Conservation (phyloP, 2,113 vertebrate genomes). For the Pseudopodoces humilis region DNA sequence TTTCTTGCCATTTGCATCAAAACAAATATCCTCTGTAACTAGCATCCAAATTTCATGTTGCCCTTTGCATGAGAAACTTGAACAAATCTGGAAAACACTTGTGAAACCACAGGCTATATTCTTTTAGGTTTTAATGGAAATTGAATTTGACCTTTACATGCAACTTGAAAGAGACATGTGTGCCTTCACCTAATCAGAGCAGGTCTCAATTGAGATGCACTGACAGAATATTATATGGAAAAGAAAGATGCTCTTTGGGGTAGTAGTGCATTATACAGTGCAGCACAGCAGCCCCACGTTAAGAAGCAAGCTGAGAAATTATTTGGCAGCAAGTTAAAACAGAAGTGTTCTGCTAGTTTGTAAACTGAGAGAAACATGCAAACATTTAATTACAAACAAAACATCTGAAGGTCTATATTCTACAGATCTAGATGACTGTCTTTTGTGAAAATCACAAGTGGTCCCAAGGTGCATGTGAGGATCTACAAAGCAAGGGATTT, state of each 20-base stretch:
- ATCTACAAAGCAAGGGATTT: background rate
- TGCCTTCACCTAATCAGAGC: background rate
- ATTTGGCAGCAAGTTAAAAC: background rate
- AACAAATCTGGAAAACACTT: background rate
- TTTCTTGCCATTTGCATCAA: background rate
- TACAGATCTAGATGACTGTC: background rate
- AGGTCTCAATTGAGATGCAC: background rate
- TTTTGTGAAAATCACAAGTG: background rate
- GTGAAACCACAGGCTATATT: background rate
- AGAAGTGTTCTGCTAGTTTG: background rate
- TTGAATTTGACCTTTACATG: background rate
- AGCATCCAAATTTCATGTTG: background rate
- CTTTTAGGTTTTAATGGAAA: background rate
- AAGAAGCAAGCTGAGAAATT: background rate
- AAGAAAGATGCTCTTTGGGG: background rate
- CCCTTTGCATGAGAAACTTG: background rate
- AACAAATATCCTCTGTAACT: background rate
- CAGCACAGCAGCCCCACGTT: background rate
- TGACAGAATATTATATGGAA: background rate
- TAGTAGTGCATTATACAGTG: background rate
- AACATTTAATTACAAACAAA: background rate
- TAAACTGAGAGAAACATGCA: background rate
- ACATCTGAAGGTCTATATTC: background rate
- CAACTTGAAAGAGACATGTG: background rate
- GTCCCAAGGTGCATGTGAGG: background rate